Evolutionary conservation across 1,140 invertebrate genomes (phyloP), one percentile per base, ranked within the genome.

Genomic region (Colletes latitarsis): DNA sequence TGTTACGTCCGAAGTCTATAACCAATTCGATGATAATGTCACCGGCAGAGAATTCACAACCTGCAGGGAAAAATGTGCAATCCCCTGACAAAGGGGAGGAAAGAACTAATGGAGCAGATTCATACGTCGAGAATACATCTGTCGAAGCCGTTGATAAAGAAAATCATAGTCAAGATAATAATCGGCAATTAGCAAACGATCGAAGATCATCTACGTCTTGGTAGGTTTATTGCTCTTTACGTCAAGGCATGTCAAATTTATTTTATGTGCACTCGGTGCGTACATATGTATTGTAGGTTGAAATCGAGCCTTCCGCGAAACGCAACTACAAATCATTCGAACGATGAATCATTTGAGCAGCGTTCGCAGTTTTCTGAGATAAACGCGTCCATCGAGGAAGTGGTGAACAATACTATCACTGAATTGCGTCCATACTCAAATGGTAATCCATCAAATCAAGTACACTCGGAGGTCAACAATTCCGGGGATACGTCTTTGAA

Each of bases 1-100:
- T 96, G 3, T 91, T 96, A 6, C 93, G 92, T 53, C 92, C 92
- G 5, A 93, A 93, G 81, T 82, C 88, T 15, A 66, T 82, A 17
- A 70, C 71, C 1, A 90, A 82, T 55, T 75, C 87, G 0, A 75
- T 87, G 0, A 21, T 83, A 15, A 66, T 84, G 6, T 69, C 80
- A 0, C 39, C 73, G 0, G 82, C 83, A 0, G 89, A 90, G 9
- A 91, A 89, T 76, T 76, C 78, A 0, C 88, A 83, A 21, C 9
- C 66, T 1, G 14, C 63, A 1, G 62, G 64, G 5, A 89, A 83
- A 70, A 63, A 83, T 69, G n/a, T 55, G 14, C 69, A 73, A 41
- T 15, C 64, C n/a, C 43, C 53, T 62, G 41, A 17, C n/a, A 75
- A 73, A 46, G 62, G 41, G 8, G 63, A 88, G 4, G 79, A 83